Evolutionary conservation across 2,888 invertebrate species (phyloP).

Genomic region (Amblyjoppa fuscipennis): DNA sequence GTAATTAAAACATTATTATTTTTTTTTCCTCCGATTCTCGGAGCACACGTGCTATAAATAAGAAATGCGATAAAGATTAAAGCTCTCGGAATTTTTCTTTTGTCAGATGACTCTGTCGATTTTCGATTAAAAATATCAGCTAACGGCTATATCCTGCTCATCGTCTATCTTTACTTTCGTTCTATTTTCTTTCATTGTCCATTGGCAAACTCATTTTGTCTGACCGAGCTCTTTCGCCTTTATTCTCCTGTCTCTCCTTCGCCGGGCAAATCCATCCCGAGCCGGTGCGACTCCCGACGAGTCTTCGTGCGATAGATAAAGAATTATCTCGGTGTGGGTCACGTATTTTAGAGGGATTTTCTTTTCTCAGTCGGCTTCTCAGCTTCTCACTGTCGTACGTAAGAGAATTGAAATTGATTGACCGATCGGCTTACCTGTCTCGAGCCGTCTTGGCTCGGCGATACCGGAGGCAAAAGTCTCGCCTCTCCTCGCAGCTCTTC

Average conservation of each 20-base stretch:
- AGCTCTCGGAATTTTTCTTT: slow-evolving; percentile 7
- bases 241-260: slow-evolving; percentile 14
- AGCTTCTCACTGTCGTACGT: slow-evolving; percentile 61
- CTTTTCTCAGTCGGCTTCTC: slow-evolving; percentile 38
- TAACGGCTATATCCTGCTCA: neutral
- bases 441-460: slow-evolving; percentile 34
- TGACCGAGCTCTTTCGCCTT: slow-evolving; percentile 25
- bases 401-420: slow-evolving; percentile 73
- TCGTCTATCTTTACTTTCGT: neutral
- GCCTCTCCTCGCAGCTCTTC: slow-evolving; percentile 27
- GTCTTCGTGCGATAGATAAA: slow-evolving; percentile 59
- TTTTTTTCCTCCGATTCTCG: neutral
- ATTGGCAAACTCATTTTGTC: slow-evolving; percentile 58
- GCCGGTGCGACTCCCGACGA: slow-evolving; percentile 49
- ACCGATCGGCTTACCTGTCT: slow-evolving; percentile 69
- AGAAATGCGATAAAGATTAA: slow-evolving; percentile 9
- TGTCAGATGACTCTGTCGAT: slow-evolving; percentile 5
- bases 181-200: slow-evolving; percentile 20
- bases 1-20: neutral
- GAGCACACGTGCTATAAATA: neutral
- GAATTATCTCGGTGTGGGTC: slow-evolving; percentile 65
- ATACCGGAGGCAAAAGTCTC: slow-evolving; percentile 53
- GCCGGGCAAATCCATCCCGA: slow-evolving; percentile 66
- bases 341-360: slow-evolving; percentile 55
- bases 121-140: slow-evolving; percentile 37